A percentile compares a stretch with the other conserved stretches of the same genome.
These are phyloP conservation scores for Lepidochitona cinerea DNA, from an alignment of 2,888 invertebrate genomes.

Conservation along the genomic window DNA sequence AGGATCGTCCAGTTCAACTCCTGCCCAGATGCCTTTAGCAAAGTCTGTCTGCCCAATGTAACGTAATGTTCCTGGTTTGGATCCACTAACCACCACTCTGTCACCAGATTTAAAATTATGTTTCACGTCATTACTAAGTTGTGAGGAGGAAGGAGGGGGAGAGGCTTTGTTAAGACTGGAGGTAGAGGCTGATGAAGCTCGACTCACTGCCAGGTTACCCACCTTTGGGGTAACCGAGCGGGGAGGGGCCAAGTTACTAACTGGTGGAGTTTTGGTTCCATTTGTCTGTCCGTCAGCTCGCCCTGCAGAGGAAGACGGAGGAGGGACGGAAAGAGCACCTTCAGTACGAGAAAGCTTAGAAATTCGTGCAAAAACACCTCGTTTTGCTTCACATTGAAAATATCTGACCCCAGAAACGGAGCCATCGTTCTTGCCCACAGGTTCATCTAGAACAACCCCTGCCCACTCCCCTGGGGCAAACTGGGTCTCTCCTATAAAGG, in stretches of 20 bases:
- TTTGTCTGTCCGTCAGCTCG: background rate
- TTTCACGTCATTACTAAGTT: slow-evolving; percentile 24
- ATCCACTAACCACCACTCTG: slow-evolving; percentile 68
- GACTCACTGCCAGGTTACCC: background rate
- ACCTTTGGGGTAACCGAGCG: background rate
- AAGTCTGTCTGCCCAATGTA: slow-evolving; percentile 92
- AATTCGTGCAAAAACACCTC: slow-evolving; percentile 73
- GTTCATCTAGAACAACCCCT: slow-evolving; percentile 68
- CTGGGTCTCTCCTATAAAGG: slow-evolving; percentile 69
- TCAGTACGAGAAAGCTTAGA: slow-evolving; percentile 78
- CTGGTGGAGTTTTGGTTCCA: background rate
- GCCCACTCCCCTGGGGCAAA: slow-evolving; percentile 71
- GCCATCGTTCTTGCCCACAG: slow-evolving; percentile 71
- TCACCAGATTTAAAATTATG: slow-evolving; percentile 60
- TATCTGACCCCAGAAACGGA: slow-evolving; percentile 68
- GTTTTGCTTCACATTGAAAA: slow-evolving; percentile 70
- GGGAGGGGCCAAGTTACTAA: background rate
- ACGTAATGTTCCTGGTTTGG: slow-evolving; percentile 86
- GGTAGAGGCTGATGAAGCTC: slow-evolving; percentile 42
- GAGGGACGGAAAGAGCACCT: slow-evolving; percentile 26
- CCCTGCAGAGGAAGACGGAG: background rate
- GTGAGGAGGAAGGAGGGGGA: slow-evolving; percentile 34
- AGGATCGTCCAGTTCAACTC: slow-evolving; percentile 94
- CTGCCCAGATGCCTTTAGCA: slow-evolving; percentile 95
- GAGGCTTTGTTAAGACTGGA: slow-evolving; percentile 41